A percentile compares a stretch with the other conserved stretches of the same genome.
phyloP scores from a whole-genome alignment of 2,113 vertebrate species.

The Oceanites oceanicus region DNA sequence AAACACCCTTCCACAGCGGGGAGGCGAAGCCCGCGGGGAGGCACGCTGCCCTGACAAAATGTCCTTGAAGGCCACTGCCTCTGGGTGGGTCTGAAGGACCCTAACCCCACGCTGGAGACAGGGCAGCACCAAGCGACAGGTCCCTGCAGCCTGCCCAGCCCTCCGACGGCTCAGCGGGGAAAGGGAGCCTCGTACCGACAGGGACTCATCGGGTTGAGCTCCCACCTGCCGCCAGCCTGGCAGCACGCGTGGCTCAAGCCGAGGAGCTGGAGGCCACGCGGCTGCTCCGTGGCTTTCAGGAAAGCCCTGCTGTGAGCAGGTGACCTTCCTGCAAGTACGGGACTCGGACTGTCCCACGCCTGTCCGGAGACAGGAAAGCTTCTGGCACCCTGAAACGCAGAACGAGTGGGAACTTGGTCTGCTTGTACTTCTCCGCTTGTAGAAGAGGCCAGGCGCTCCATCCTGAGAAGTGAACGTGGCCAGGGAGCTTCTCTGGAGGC shows the following conservation, averaged over 20 bases:
- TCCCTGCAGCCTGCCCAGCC: not conserved
- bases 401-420: not conserved
- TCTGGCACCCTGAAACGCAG: not conserved
- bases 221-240: not conserved
- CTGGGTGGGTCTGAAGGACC: not conserved
- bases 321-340: not conserved
- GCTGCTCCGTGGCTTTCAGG: not conserved
- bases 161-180: not conserved
- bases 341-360: fast-evolving
- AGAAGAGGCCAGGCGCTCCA: not conserved
- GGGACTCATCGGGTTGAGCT: not conserved
- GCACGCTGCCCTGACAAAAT: fast-evolving
- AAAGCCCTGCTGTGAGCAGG: not conserved
- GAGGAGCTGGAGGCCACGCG: not conserved
- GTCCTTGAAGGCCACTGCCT: not conserved
- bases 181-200: not conserved
- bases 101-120: not conserved
- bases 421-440: not conserved
- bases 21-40: not conserved
- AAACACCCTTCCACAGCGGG: not conserved
- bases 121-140: not conserved
- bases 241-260: fast-evolving
- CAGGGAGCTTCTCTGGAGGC: not conserved
- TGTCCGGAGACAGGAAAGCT: not conserved
- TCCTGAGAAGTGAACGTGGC: fast-evolving